A percentile compares a stretch with the other conserved stretches of the same genome.
phyloP scores from a whole-genome alignment of 2,888 invertebrate species.

The Noctua pronuba region DNA sequence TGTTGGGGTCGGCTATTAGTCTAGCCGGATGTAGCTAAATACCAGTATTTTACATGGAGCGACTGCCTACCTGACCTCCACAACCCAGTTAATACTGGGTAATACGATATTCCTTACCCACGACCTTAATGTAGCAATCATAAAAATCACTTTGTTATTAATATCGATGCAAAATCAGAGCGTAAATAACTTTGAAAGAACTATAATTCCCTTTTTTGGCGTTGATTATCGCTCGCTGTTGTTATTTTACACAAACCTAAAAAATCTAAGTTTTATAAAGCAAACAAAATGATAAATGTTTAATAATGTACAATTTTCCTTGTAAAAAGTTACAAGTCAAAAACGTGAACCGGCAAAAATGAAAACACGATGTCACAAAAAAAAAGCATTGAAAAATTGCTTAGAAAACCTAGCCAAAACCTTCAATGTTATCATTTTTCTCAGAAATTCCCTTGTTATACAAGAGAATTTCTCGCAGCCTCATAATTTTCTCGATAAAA shows the following conservation, averaged over 20 bases:
- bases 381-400: background rate
- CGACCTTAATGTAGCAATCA: background rate
- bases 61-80: no score
- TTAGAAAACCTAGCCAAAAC: constrained; percentile 11
- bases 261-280: no score
- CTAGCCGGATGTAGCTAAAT: no score
- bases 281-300: background rate
- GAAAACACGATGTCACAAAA: background rate
- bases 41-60: no score
- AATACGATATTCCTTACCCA: no score
- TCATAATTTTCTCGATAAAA: constrained; percentile 62
- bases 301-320: background rate
- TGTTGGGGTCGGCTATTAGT: no score
- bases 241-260: background rate
- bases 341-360: background rate
- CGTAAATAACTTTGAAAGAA: background rate
- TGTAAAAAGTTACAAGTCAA: background rate
- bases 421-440: constrained; percentile 34
- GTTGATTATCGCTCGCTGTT: background rate
- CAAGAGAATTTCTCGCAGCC: constrained; percentile 21
- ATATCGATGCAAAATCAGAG: background rate
- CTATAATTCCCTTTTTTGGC: background rate
- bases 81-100: no score
- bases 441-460: constrained; percentile 32
- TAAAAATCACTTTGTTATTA: background rate